phyloP scores from a whole-genome alignment of 53 echinoderm and acorn worm species.

The Apostichopus leukothele region DNA sequence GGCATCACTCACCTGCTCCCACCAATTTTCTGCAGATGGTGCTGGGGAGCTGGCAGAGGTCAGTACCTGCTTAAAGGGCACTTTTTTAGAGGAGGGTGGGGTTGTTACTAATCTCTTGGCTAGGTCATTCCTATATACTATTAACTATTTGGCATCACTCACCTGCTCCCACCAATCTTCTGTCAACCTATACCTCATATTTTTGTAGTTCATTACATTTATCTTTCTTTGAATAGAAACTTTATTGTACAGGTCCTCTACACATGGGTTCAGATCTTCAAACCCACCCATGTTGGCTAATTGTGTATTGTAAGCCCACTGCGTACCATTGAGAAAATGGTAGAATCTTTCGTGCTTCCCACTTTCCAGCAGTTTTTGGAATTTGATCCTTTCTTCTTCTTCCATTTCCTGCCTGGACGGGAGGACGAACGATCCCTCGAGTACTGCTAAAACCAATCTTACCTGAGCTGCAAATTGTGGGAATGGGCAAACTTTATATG shows the following conservation, averaged over 20 bases:
- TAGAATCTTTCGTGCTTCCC: slow-evolving; percentile 63
- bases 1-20: not conserved
- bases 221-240: slow-evolving; percentile 31
- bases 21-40: slow-evolving; percentile 32
- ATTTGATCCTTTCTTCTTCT: slow-evolving; percentile 49
- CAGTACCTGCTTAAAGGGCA: no score
- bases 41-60: no score
- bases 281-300: slow-evolving; percentile 49
- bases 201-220: slow-evolving; percentile 64
- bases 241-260: slow-evolving; percentile 53
- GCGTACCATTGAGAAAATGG: slow-evolving; percentile 55
- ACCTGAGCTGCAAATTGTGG: slow-evolving; percentile 71
- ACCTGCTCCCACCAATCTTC: slow-evolving; percentile 39
- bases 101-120: not conserved
- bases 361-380: slow-evolving; percentile 40
- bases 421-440: slow-evolving; percentile 69
- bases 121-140: not conserved
- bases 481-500: slow-evolving; percentile 66
- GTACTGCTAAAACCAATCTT: slow-evolving; percentile 52
- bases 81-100: no score
- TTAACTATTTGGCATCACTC: not conserved
- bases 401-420: slow-evolving; percentile 71
- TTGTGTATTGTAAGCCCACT: slow-evolving; percentile 71
- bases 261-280: slow-evolving; percentile 33
- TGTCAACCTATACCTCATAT: slow-evolving; percentile 59